Base-by-base conservation (phyloP, 2,113 vertebrate species). In the Xenopus borealis region DNA sequence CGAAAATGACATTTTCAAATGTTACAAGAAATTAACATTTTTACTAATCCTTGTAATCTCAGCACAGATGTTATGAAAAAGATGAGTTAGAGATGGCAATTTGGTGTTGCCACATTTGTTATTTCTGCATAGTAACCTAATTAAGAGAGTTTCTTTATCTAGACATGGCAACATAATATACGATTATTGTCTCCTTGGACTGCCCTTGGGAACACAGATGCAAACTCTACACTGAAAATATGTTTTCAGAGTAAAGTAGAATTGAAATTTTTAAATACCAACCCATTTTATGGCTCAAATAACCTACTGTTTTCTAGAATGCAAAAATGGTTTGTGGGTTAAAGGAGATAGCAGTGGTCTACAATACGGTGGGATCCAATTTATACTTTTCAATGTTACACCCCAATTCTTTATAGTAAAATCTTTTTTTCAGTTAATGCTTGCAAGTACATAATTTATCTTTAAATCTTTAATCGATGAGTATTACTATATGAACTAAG, bases 181-280 rank as follows among this genome's bases (percentile, higher is more conserved):
- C 12, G 46, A 76, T 76, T 76, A 76, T 76, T 62, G 69, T 45
- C 66, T 63, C 62, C 66, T 76, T 76, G 20, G n/a, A 76, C 68
- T 76, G 58, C 73, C 73, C 73, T 55, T 69, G 66, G 62, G 73
- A 69, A 76, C 66, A 69, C 73, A 76, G 73, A 76, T 76, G 73
- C 73, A 76, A 69, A 52, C 66, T 55, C n/a, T 53, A 69, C 10
- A 30, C 63, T 16, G 27, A 75, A 30, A 75, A 67, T 50, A 27
- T 62, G 17, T 68, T 75, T 75, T 12, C 12, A 16, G 20, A 40
- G 16, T 52, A 68, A 67, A 68, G 67, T 63, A 69, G 53, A 23
- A 58, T 61, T 75, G 62, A 62, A 69, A 57, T 75, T 75, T 75
- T 55, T 75, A 68, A 75, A 75, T 75, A 62, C 52, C 65, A 59